Evolutionary conservation across 2,888 invertebrate species (phyloP).

Genomic region (Ophraella communa): DNA sequence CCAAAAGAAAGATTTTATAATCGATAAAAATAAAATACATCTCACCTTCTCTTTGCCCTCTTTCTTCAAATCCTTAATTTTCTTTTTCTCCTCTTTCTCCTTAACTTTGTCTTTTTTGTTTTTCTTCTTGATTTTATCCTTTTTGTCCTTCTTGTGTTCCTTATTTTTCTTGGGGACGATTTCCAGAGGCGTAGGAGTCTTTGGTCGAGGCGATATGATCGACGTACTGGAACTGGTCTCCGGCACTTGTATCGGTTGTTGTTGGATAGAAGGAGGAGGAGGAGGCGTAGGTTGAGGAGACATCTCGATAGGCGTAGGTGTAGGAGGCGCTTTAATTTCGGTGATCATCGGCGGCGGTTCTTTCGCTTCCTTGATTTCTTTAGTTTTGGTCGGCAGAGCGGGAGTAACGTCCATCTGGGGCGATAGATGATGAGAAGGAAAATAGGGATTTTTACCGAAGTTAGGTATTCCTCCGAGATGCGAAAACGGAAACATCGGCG

Average conservation of each 20-base stretch:
- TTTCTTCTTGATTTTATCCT: conserved; percentile 71
- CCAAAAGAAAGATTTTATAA: too few relatives aligned
- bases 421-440: conserved; percentile 66
- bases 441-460: conserved; percentile 67
- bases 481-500: conserved; percentile 56
- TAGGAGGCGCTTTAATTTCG: conserved; percentile 32
- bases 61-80: conserved; percentile 58
- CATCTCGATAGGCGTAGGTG: conserved; percentile 32
- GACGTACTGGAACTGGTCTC: conserved; percentile 26
- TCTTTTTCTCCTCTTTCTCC: conserved; percentile 61
- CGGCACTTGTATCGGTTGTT: conserved; percentile 29
- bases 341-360: conserved; percentile 10
- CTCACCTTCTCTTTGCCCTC: conserved; percentile 48
- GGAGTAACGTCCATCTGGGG: conserved; percentile 49
- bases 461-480: conserved; percentile 57
- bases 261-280: conserved; percentile 19
- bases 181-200: conserved; percentile 19
- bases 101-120: conserved; percentile 67
- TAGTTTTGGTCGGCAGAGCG: conserved; percentile 39
- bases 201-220: neutral
- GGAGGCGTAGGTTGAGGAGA: conserved; percentile 19
- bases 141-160: conserved; percentile 68
- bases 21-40: neutral
- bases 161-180: conserved; percentile 51
- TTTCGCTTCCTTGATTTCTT: conserved; percentile 28